Percentiles rank a stretch among this genome's conserved stretches.
Conservation (phyloP, 2,797 vertebrate genomes). For the Graptemys geographica region DNA sequence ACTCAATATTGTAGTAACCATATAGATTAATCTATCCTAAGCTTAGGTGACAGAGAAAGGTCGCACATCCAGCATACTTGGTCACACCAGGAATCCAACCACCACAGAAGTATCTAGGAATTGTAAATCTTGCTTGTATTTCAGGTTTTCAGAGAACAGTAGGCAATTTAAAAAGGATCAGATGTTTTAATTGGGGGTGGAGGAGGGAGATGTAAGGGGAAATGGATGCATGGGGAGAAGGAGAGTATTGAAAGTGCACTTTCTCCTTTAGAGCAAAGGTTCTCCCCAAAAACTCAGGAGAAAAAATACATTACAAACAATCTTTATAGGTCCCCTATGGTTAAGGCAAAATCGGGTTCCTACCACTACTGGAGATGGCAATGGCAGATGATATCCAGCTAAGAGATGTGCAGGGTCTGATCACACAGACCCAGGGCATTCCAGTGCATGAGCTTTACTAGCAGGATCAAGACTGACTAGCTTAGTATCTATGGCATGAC, state of each 20-base stretch:
- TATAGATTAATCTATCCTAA: neutral
- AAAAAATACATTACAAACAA: neutral
- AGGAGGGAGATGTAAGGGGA: neutral
- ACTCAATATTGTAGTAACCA: neutral
- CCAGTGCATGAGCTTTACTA: neutral
- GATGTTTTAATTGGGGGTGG: neutral
- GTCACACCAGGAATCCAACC: neutral
- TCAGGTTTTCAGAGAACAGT: neutral
- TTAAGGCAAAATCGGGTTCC: neutral
- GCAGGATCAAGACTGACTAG: neutral
- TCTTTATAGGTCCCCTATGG: neutral
- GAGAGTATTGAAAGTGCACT: neutral
- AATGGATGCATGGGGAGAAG: neutral
- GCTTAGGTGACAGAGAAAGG: neutral
- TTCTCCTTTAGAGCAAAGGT: neutral
- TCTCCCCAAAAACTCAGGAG: neutral
- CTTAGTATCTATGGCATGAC: neutral
- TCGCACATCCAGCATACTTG: fast-evolving
- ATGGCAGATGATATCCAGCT: neutral
- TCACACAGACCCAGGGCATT: fast-evolving
- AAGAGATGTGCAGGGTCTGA: fast-evolving
- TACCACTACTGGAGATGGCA: fast-evolving
- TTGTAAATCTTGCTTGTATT: neutral
- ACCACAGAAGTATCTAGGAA: neutral
- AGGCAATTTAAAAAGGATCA: constrained; percentile 51